Evolutionary conservation across 1,140 invertebrate genomes (phyloP).

Genomic region (Saxidomus purpurata): DNA sequence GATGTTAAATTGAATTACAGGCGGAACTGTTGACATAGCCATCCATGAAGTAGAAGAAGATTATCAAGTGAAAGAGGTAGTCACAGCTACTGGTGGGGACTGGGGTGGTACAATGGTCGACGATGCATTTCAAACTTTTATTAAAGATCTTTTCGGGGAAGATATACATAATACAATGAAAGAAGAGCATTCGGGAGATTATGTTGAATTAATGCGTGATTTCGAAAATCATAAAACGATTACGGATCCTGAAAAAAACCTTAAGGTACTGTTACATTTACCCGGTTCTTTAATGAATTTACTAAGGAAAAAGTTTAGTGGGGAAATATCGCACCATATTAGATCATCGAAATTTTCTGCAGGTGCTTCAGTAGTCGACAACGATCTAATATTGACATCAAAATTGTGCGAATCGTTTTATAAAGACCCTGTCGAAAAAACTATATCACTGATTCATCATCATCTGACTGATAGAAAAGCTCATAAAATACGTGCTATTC

Average conservation of each 20-base stretch:
- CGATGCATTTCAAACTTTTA: constrained; percentile 24
- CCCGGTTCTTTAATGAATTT: neutral
- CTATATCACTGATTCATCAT: neutral
- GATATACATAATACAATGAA: constrained; percentile 50
- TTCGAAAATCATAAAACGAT: constrained; percentile 47
- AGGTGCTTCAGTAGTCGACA: neutral
- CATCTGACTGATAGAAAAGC: neutral
- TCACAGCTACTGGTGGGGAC: constrained; percentile 47
- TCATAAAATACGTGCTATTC: neutral
- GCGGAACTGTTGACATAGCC: constrained; percentile 2
- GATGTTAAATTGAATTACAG: too few relatives aligned
- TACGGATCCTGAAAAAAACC: neutral
- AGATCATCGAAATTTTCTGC: neutral
- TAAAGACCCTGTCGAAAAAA: neutral
- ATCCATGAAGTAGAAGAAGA: constrained; percentile 16
- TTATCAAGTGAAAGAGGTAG: neutral
- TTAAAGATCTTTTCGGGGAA: constrained; percentile 45
- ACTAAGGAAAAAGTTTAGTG: neutral
- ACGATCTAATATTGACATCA: neutral
- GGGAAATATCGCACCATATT: neutral
- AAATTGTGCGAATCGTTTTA: neutral
- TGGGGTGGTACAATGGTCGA: constrained; percentile 68
- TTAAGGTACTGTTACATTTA: neutral
- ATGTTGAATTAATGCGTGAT: constrained; percentile 29
- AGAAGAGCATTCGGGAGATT: constrained; percentile 4